Evolutionary conservation across 2,797 vertebrate species (phyloP), one percentile per base, ranked within the genome.

Genomic region (Sphaeramia orbicularis): DNA sequence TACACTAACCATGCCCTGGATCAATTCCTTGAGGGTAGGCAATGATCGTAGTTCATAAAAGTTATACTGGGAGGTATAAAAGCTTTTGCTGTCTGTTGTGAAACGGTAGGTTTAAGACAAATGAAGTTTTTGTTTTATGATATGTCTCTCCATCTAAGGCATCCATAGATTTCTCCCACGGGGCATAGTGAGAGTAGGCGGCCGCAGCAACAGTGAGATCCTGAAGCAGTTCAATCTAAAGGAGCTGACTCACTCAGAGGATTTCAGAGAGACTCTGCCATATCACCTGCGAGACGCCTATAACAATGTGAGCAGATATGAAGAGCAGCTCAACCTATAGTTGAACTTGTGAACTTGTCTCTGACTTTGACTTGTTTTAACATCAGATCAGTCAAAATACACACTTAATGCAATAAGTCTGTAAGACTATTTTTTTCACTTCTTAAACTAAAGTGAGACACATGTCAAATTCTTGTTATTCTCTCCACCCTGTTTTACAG

Each of bases 1-100:
- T 99, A 98, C 70, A 99, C 97, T 58, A 99, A 99, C 84, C 97
- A 98, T 57, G 97, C 97, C 21, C 91, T 99, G 86, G 97, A 99
- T 92, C 97, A 99, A 91, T 99, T 99, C 91, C 94, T 99, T n/a
- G 97, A 99, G 93, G 97, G 97, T 98, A 94, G 85, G 81, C 4
- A 45, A 9, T 10, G 8, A n/a, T 41, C 15, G 3, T 36, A 15
- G 0, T 30, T 47, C 9, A 59, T 60, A 7, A n/a, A 14, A 42
- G 9, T 35, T 35, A 27, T 27, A 8, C 32, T 35, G 32, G 32
- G 32, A 15, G 14, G 14, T 42, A 15, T 8, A 6, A 18, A 41
- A 41, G 19, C n/a, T 61, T 15, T 19, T 48, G 15, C 6, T 54
- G 1, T 6, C 4, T 63, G 44, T 13, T 4, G 27, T 30, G 18